Conservation (phyloP, 2,797 vertebrate species). For the Poecilia picta region DNA sequence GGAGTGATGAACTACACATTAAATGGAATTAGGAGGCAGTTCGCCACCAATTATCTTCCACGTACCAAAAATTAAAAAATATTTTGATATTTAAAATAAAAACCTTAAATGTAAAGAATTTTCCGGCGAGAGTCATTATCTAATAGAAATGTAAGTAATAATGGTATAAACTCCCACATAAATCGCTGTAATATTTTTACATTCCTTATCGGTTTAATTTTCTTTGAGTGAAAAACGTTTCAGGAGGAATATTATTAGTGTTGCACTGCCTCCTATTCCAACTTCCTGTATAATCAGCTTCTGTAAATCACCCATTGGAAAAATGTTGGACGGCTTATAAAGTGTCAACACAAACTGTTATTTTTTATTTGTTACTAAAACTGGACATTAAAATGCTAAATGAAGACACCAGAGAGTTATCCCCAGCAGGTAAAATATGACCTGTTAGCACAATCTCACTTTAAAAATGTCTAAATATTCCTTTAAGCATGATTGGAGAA, state of each 20-base stretch:
- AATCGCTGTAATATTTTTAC: background rate
- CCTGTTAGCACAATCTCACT: background rate
- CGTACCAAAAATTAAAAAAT: background rate
- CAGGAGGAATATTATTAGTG: background rate
- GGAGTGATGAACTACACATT: background rate
- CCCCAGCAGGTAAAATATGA: background rate
- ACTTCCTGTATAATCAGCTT: background rate
- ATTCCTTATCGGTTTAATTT: background rate
- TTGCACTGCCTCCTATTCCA: background rate
- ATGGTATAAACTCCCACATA: background rate
- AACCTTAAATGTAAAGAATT: background rate
- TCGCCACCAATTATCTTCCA: background rate
- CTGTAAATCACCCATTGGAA: background rate
- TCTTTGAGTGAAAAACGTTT: background rate
- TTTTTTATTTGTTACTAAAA: background rate
- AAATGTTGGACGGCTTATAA: background rate
- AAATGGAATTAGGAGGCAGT: background rate
- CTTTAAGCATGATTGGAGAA: background rate
- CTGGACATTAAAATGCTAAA: background rate
- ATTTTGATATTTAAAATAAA: too few species aligned
- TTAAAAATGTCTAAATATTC: background rate
- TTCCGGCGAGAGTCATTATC: background rate
- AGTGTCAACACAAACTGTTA: background rate
- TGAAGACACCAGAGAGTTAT: background rate
- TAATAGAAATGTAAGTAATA: background rate